phyloP scores from a whole-genome alignment of 2,888 invertebrate genomes.

The Phyto melanocephala region DNA sequence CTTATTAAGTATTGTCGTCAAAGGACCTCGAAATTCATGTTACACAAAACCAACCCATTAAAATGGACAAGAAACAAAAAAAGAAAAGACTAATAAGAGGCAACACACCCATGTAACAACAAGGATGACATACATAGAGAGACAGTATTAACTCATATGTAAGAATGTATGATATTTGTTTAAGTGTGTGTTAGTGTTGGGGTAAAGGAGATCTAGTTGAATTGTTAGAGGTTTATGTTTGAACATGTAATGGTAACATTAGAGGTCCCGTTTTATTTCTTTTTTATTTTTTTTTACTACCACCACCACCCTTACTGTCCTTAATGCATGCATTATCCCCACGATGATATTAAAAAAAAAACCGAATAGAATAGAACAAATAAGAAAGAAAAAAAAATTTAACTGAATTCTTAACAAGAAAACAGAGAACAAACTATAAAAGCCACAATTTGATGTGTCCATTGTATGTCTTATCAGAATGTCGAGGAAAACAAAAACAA shows the following conservation, averaged over 20 bases:
- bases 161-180: constrained; percentile 2
- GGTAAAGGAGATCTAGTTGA: background rate
- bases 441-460: constrained; percentile 77
- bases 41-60: constrained; percentile 45
- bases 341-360: constrained; percentile 1
- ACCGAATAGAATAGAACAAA: background rate
- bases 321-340: constrained; percentile 44
- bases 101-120: constrained; percentile 45
- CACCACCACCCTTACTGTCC: background rate
- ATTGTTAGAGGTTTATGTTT: background rate
- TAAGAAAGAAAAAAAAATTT: background rate
- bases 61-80: constrained; percentile 11
- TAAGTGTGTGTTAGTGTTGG: background rate
- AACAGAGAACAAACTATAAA: constrained; percentile 64
- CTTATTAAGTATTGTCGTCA: constrained; percentile 38
- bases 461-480: constrained; percentile 77
- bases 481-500: constrained; percentile 24
- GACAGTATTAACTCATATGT: background rate
- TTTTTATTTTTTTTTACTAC: constrained; percentile 17
- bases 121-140: constrained; percentile 26
- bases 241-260: constrained; percentile 38
- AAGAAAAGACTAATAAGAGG: background rate
- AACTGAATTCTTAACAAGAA: constrained; percentile 56
- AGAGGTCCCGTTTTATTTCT: constrained; percentile 25
- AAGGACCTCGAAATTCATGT: constrained; percentile 39